A percentile compares a stretch with the other conserved stretches of the same genome.
Conservation (phyloP, 2,888 invertebrate genomes). For the Agrenia bidenticulata region DNA sequence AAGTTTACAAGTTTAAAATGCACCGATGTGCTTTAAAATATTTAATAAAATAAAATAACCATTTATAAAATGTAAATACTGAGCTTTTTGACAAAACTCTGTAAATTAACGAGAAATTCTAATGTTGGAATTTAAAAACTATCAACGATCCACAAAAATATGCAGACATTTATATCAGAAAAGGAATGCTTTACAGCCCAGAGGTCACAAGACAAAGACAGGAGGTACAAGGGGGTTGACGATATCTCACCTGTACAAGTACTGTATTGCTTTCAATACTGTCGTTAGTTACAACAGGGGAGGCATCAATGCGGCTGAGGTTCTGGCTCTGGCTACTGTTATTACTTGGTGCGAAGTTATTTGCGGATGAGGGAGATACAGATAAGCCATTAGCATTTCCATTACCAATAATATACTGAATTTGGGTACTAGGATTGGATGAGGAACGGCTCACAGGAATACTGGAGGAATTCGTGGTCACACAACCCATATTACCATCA, state of each 20-base stretch:
- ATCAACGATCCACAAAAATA: too few species aligned
- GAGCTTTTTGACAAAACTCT: too few species aligned
- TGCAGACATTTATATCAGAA: too few species aligned
- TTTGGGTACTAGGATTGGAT: constrained; percentile 2
- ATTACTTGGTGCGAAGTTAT: constrained; percentile 1
- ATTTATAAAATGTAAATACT: too few species aligned
- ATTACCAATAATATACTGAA: too few species aligned
- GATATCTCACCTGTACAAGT: constrained; percentile 51
- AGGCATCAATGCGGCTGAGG: constrained; percentile 30
- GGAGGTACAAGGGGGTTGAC: neutral
- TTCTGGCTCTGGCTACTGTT: neutral
- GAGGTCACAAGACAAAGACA: neutral
- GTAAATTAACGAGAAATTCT: too few species aligned
- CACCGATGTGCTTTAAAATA: too few species aligned
- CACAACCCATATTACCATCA: neutral
- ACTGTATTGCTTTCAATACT: constrained; percentile 37
- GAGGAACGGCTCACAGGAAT: neutral
- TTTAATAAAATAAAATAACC: too few species aligned
- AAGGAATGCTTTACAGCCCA: too few species aligned
- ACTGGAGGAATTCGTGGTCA: neutral
- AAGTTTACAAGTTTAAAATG: too few species aligned
- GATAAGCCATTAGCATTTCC: constrained; percentile 13
- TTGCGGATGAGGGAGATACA: constrained; percentile 18
- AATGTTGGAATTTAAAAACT: too few species aligned
- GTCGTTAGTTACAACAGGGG: constrained; percentile 35